Evolutionary conservation across 35 echinoderm and acorn worm genomes (phyloP), one percentile per base, ranked within the genome.

Genomic region (Chiridota heheva): DNA sequence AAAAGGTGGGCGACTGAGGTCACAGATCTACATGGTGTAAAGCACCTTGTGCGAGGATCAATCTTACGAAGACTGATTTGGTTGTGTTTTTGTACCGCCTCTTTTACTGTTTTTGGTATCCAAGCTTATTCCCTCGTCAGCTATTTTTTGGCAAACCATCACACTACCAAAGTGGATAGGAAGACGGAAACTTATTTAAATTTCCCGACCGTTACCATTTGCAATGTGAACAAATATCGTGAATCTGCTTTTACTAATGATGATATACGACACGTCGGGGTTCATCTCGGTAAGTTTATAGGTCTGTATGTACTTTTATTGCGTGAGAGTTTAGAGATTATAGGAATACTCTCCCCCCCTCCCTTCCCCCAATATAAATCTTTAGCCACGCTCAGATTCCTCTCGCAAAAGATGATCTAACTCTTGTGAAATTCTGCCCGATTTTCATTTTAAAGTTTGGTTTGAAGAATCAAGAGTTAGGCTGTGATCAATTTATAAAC

Each of bases 211-310:
- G 73, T 92, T 5, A 88, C 84, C 2, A 12, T 91, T 15, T 97
- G 94, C 70, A 97, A 97, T 61, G 77, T 88, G 36, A 97, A 97
- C 82, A 97, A 97, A 60, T 91, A 97, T 60, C 51, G 94, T n/a
- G 73, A 73, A 49, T 91, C 94, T 3, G 84, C 88, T 0, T 27
- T 97, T 15, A 97, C 94, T 15, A 42, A 59, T 0, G 40, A 78
- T 2, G 94, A 97, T 73, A 81, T 97, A 38, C 75, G 73, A 41
- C 82, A 97, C 58, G 88, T 97, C 37, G 94, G 88, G 15, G 46
- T 60, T 17, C 80, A 87, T 60, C 60, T 97, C 40, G 94, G 94
- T 97, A 65, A 78, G 88, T 81, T 16, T 16, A 59, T 56, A 38
- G 6, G 48, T n/a, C n/a, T n/a, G n/a, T n/a, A n/a, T n/a, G n/a